These are phyloP conservation scores for Solenopsis fugax DNA, from an alignment of 1,140 invertebrate genomes.

Conservation along the genomic window DNA sequence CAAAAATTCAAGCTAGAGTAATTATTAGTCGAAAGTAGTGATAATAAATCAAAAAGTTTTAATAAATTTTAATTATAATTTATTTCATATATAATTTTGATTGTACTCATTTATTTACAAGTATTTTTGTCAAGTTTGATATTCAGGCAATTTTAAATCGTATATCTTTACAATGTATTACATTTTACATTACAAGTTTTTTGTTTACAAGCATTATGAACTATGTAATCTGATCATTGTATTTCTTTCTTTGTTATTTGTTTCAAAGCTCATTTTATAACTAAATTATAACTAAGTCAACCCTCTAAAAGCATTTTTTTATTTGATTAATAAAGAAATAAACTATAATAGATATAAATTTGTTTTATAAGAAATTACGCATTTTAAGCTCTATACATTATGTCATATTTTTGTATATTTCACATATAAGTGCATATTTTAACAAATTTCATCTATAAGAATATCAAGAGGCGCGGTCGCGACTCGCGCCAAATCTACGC, in stretches of 20 bases:
- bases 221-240: not conserved
- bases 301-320: too few relatives aligned
- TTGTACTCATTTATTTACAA: not conserved
- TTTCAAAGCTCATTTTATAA: not conserved
- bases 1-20: constrained; percentile 23
- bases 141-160: not conserved
- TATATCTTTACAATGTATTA: not conserved
- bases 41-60: not conserved
- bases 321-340: too few relatives aligned
- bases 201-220: not conserved
- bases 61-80: not conserved
- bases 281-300: too few relatives aligned
- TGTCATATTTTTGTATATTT: too few relatives aligned
- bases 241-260: not conserved
- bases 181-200: not conserved
- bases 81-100: not conserved
- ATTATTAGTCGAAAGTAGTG: not conserved
- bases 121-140: not conserved
- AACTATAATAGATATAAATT: too few relatives aligned
- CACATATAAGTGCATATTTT: too few relatives aligned
- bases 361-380: too few relatives aligned
- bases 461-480: too few relatives aligned
- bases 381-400: too few relatives aligned
- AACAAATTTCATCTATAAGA: too few relatives aligned
- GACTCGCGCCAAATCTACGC: too few relatives aligned